phyloP scores from a whole-genome alignment of 2,113 vertebrate species.

The Electrona antarctica region DNA sequence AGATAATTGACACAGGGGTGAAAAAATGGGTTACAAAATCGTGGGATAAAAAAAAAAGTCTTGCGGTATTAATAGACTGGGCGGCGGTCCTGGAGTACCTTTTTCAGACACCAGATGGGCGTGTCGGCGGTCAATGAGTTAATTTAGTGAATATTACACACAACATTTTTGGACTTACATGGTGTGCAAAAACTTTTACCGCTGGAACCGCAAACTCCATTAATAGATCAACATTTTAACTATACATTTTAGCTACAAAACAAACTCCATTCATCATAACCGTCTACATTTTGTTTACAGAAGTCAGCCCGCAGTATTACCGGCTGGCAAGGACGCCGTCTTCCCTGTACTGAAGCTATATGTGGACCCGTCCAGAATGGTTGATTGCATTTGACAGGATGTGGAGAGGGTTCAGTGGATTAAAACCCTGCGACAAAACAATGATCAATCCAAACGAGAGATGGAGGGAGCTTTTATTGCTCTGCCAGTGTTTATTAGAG shows the following conservation, averaged over 20 bases:
- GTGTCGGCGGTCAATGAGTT: too few species aligned
- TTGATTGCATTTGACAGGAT: constrained; percentile 70
- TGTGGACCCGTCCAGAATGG: constrained; percentile 60
- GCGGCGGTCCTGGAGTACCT: too few species aligned
- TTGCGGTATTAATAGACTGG: too few species aligned
- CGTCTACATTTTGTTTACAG: constrained; percentile 27
- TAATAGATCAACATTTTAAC: constrained; percentile 9
- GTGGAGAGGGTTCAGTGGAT: constrained; percentile 45
- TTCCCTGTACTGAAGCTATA: constrained; percentile 43
- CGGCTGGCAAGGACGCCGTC: background rate
- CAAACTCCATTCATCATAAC: constrained; percentile 1
- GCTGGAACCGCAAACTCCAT: constrained; percentile 6
- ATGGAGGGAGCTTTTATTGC: constrained; percentile 53
- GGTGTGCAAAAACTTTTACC: background rate
- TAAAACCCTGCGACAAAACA: constrained; percentile 44
- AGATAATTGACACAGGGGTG: too few species aligned
- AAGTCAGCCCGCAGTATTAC: constrained; percentile 14
- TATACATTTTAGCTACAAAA: background rate
- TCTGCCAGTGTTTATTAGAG: constrained; percentile 64
- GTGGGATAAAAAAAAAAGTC: too few species aligned
- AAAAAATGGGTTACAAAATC: too few species aligned
- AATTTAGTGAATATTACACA: too few species aligned
- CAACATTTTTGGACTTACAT: too few species aligned
- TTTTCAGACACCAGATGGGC: too few species aligned
- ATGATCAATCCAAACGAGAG: constrained; percentile 69